Evolutionary conservation across 2,888 invertebrate genomes (phyloP).

Genomic region (Danaus chrysippus): DNA sequence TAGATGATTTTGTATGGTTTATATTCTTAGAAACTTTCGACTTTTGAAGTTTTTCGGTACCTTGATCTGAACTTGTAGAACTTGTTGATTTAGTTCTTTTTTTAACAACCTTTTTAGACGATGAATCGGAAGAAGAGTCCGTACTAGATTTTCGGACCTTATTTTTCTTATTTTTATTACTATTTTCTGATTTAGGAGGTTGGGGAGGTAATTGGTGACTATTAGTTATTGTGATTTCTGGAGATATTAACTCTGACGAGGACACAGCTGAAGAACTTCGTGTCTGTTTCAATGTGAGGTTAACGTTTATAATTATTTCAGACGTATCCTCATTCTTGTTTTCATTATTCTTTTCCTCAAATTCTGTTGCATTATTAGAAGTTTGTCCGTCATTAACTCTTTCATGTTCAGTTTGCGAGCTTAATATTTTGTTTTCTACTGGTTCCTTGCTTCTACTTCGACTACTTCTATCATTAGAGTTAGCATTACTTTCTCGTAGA

Average conservation of each 20-base stretch:
- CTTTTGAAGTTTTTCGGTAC: conserved; percentile 45
- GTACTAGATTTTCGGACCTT: conserved; percentile 65
- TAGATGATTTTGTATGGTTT: conserved; percentile 47
- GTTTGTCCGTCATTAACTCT: conserved; percentile 39
- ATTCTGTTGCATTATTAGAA: conserved; percentile 39
- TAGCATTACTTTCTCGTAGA: conserved; percentile 51
- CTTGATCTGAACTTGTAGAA: conserved; percentile 66
- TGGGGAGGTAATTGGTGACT: conserved; percentile 72
- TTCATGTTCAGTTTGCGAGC: conserved; percentile 40
- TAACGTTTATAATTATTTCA: conserved; percentile 69
- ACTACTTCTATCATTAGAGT: conserved; percentile 56
- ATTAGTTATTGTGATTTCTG: conserved; percentile 67
- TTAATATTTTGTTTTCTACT: conserved; percentile 45
- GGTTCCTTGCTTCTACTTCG: conserved; percentile 64
- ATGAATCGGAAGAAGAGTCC: conserved; percentile 61
- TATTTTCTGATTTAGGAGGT: conserved; percentile 67
- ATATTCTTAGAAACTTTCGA: conserved; percentile 42
- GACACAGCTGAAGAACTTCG: conserved; percentile 48
- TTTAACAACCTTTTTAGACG: conserved; percentile 65
- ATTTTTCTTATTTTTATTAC: conserved; percentile 55
- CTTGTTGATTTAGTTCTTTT: conserved; percentile 68
- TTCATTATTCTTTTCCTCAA: conserved; percentile 50
- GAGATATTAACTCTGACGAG: conserved; percentile 56
- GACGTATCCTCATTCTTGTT: conserved; percentile 64
- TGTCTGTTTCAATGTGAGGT: conserved; percentile 66